Base-by-base conservation (phyloP, 2,113 vertebrate genomes). In the Pteruthius melanotis region DNA sequence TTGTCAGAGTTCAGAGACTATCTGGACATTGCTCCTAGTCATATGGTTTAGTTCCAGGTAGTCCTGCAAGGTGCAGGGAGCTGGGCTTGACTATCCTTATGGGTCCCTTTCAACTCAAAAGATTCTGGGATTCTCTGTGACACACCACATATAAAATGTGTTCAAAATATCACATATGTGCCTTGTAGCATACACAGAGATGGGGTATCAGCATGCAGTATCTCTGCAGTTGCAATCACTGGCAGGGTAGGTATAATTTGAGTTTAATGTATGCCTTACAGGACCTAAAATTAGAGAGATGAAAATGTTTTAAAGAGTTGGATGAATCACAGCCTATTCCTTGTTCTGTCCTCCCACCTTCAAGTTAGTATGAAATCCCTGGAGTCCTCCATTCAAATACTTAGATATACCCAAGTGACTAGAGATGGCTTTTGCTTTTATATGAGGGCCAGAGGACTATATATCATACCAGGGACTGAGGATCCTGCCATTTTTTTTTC, bases 271-370 rank as follows among this genome's bases (percentile, higher is more conserved):
- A 53, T 54, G 63, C 26, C 3, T 27, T 64, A 31, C 9, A 57
- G 49, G 18, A 37, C n/a, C 31, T 88, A 90, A 92, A 94, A 92
- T 92, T 92, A 80, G 71, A 70, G 71, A 86, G 33, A 63, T 47
- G 23, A 53, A 90, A 82, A 64, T 68, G 85, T 52, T 90, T 88
- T 53, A 37, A 68, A 28, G 54, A 74, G 13, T 50, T 90, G 60
- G 30, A 80, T 96, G 86, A 96, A 69, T 93, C 68, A 81, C 60
- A 88, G 50, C n/a, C 39, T 77, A 59, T 70, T 83, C 22, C 87
- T 87, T 74, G 11, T 70, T 93, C 56, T 83, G 8, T 80, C 59
- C 64, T 90, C 83, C 54, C 22, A 89, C 42, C 2, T 35, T 72
- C 6, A 18, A 83, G 35, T 49, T n/a, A 54, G n/a, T 39, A 52